phyloP scores from a whole-genome alignment of 2,888 invertebrate genomes.

The Cecidostiba fungosa region DNA sequence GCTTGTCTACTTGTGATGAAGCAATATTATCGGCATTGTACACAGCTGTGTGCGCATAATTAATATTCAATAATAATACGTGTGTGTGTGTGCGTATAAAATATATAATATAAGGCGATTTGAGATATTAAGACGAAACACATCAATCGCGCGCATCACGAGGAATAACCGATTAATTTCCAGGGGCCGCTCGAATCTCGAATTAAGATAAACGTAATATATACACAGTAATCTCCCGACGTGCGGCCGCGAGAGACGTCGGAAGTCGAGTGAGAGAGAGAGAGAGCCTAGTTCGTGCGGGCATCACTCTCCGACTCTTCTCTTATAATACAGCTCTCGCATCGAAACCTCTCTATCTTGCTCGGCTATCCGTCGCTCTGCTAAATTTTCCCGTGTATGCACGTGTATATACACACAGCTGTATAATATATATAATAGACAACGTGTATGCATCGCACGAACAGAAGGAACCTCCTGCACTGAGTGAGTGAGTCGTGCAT shows the following conservation, averaged over 20 bases:
- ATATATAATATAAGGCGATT: no score
- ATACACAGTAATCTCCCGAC: constrained; percentile 31
- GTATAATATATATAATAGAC: background rate
- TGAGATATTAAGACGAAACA: constrained; percentile 14
- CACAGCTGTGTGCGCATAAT: no score
- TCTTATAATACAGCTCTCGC: constrained; percentile 2
- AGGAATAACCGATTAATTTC: constrained; percentile 56
- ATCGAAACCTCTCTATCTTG: constrained; percentile 9
- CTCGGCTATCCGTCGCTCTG: constrained; percentile 1
- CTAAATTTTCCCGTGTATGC: constrained; percentile 40
- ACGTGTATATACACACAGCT: background rate
- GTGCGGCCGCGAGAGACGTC: constrained; percentile 39
- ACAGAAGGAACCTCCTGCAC: constrained; percentile 38
- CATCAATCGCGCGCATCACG: constrained; percentile 28
- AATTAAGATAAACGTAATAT: constrained; percentile 62
- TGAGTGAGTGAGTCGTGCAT: constrained; percentile 77
- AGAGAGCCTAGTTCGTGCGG: constrained; percentile 64
- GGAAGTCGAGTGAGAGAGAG: no score
- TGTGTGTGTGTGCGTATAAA: no score
- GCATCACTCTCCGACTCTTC: constrained; percentile 66
- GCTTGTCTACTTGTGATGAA: no score
- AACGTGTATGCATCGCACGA: constrained; percentile 25
- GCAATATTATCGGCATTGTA: no score
- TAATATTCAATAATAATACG: background rate
- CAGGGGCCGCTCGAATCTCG: constrained; percentile 41